Percentiles rank a stretch among this genome's conserved stretches.
These are phyloP conservation scores for Chrosomus eos DNA, from an alignment of 2,797 vertebrate species.

Conservation along the genomic window DNA sequence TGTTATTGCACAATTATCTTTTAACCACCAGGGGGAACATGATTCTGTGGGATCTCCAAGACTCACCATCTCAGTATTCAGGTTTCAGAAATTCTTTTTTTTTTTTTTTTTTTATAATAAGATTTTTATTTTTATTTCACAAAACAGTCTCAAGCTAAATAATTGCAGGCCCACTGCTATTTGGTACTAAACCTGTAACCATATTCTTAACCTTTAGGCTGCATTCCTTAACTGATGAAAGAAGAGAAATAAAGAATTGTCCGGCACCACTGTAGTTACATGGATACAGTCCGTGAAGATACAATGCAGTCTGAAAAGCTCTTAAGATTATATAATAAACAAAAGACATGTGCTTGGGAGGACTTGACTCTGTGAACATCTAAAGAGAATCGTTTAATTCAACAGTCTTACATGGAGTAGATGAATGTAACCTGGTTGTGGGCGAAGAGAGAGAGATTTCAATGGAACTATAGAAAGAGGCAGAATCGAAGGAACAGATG, in stretches of 20 bases:
- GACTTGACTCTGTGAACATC: background rate
- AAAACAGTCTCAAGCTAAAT: background rate
- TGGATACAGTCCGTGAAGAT: background rate
- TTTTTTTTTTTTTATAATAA: too few relatives aligned
- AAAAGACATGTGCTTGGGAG: background rate
- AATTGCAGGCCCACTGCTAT: background rate
- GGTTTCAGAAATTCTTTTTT: too few relatives aligned
- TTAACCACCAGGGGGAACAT: slow-evolving; percentile 20
- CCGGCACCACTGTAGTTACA: background rate
- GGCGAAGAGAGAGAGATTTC: slow-evolving; percentile 63
- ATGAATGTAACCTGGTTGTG: slow-evolving; percentile 7
- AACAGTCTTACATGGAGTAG: background rate
- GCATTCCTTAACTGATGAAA: background rate
- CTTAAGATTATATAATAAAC: background rate
- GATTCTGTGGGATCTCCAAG: background rate
- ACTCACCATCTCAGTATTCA: background rate
- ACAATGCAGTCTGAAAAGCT: background rate
- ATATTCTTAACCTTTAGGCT: background rate
- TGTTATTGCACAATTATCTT: background rate
- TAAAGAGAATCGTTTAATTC: slow-evolving; percentile 21
- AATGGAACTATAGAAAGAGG: slow-evolving; percentile 53
- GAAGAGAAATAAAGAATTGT: background rate
- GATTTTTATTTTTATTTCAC: background rate
- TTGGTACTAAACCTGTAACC: background rate
- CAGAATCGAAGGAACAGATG: slow-evolving; percentile 55